phyloP scores from a whole-genome alignment of 2,113 vertebrate species.

The Cyprinodon variegatus region DNA sequence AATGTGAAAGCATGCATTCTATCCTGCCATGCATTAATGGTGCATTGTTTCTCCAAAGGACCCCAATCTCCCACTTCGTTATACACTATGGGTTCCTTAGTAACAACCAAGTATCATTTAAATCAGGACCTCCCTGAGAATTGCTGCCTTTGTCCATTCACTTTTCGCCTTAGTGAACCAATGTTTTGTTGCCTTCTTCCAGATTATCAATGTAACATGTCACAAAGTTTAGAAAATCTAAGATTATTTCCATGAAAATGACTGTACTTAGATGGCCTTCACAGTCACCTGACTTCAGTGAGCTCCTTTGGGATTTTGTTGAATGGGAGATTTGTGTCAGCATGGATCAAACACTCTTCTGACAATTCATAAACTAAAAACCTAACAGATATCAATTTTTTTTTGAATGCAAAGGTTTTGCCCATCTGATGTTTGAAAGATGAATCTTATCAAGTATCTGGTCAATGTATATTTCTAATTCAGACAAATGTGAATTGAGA shows the following conservation, averaged over 20 bases:
- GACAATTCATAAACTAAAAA: background rate
- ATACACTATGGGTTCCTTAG: background rate
- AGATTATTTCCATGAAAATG: background rate
- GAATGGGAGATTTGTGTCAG: background rate
- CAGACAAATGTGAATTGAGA: background rate
- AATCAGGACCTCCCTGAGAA: background rate
- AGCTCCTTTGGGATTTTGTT: background rate
- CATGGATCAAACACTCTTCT: background rate
- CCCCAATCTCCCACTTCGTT: background rate
- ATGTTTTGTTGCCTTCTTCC: background rate
- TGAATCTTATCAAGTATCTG: background rate
- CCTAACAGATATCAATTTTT: background rate
- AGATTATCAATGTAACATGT: background rate
- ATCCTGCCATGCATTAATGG: background rate
- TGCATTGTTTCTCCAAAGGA: background rate
- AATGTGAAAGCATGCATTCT: background rate
- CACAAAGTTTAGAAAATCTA: background rate
- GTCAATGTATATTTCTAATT: background rate
- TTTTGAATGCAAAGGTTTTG: background rate
- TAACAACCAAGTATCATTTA: background rate
- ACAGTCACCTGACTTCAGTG: background rate
- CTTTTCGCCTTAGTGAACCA: background rate
- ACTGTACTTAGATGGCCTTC: background rate
- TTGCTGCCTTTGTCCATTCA: background rate
- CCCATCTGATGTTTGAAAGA: background rate